Conservation (phyloP, 1,140 invertebrate genomes). For the Drosophila ercepeae region DNA sequence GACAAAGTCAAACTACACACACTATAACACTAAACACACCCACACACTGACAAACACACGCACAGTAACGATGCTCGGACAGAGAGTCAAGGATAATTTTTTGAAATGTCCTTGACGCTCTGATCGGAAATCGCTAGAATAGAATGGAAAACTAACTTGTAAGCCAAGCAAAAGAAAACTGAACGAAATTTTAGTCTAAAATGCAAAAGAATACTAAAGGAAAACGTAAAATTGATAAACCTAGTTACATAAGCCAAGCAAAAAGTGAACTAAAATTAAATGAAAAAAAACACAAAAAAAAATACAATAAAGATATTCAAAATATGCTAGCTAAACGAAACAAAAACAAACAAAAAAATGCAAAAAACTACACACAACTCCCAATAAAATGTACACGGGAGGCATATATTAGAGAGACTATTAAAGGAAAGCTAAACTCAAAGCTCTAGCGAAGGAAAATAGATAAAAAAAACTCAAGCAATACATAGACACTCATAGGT, state of each 20-base stretch:
- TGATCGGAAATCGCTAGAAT: slow-evolving; percentile 4
- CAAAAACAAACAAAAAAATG: slow-evolving; percentile 44
- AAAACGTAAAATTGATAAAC: slow-evolving; percentile 21
- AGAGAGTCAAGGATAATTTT: slow-evolving; percentile 21
- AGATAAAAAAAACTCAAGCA: slow-evolving; percentile 74
- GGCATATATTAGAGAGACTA: slow-evolving; percentile 60
- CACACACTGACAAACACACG: slow-evolving; percentile 7
- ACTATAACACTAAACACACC: background rate
- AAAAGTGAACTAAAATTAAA: slow-evolving; percentile 57
- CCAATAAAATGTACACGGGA: slow-evolving; percentile 42
- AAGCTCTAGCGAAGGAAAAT: slow-evolving; percentile 46
- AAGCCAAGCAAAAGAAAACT: slow-evolving; percentile 68
- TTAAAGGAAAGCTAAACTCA: slow-evolving; percentile 52
- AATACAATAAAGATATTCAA: slow-evolving; percentile 78
- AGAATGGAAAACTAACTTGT: slow-evolving; percentile 42
- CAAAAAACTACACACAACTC: slow-evolving; percentile 51
- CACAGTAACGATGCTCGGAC: slow-evolving; percentile 9
- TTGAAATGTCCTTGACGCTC: slow-evolving; percentile 10
- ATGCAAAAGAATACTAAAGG: slow-evolving; percentile 32
- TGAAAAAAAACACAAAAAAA: slow-evolving; percentile 27
- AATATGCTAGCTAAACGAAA: slow-evolving; percentile 69
- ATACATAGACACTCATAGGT: slow-evolving; percentile 79
- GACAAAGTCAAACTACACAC: slow-evolving; percentile 39
- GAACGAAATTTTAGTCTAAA: slow-evolving; percentile 77
- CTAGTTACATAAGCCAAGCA: slow-evolving; percentile 53